These are phyloP conservation scores for Sisyra nigra DNA, from an alignment of 2,888 invertebrate species.

Conservation along the genomic window DNA sequence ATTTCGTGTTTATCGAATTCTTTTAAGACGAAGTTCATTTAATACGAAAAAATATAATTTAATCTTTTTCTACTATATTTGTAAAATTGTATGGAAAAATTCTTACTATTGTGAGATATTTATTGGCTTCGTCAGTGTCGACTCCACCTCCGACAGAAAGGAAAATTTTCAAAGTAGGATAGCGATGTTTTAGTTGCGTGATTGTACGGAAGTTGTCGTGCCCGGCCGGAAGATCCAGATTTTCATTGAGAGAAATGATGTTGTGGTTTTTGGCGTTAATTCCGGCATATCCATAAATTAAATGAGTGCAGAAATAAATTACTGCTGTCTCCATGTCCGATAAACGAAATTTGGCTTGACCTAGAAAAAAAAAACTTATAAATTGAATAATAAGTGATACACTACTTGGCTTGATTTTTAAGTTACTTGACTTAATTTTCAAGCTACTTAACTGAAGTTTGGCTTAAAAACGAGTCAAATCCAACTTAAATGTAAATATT, in stretches of 20 bases:
- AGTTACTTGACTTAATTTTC: no score
- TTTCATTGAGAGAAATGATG: slow-evolving; percentile 51
- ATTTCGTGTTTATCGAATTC: no score
- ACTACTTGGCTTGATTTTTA: no score
- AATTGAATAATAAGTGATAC: no score
- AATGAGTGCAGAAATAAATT: slow-evolving; percentile 60
- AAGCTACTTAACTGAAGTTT: no score
- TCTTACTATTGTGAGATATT: slow-evolving; percentile 53
- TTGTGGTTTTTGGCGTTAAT: slow-evolving; percentile 53
- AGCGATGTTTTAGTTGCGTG: slow-evolving; percentile 50
- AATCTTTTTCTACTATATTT: no score
- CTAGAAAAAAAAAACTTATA: no score
- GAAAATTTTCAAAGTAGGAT: slow-evolving; percentile 52
- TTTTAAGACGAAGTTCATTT: no score
- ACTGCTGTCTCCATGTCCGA: slow-evolving; percentile 57
- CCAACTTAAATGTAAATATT: no score
- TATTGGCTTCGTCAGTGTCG: slow-evolving; percentile 42
- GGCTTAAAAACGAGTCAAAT: no score
- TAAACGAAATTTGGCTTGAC: slow-evolving; percentile 59
- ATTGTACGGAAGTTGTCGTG: slow-evolving; percentile 55
- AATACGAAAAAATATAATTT: no score
- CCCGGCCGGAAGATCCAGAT: slow-evolving; percentile 53
- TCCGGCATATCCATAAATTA: slow-evolving; percentile 64
- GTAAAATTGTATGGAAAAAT: background rate
- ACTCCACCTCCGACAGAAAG: slow-evolving; percentile 65